phyloP scores from a whole-genome alignment of 1,140 invertebrate species.

The Heliconius melpomene region DNA sequence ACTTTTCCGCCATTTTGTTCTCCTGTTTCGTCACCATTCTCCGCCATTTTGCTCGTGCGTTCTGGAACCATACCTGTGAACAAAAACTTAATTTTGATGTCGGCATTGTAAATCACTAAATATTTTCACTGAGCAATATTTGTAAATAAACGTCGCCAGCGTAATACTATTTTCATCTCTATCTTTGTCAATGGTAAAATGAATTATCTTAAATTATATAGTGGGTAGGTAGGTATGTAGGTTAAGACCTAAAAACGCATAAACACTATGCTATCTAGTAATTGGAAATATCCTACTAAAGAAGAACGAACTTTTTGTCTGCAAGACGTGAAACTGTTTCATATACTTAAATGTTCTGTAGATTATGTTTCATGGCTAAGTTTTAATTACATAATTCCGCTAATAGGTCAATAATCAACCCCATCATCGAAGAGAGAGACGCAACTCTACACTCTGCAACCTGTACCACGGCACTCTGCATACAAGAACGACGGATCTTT shows the following conservation, averaged over 20 bases:
- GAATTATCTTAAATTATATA: no score
- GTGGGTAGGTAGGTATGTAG: no score
- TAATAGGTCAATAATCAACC: background rate
- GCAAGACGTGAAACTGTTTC: background rate
- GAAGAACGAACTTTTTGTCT: background rate
- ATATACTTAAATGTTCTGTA: background rate
- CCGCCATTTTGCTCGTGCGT: constrained; percentile 98
- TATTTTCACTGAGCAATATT: constrained; percentile 37
- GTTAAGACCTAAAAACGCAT: no score
- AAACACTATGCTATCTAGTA: constrained; percentile 25
- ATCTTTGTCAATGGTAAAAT: no score
- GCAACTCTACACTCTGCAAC: constrained; percentile 14
- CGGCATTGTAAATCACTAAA: constrained; percentile 50
- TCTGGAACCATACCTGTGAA: constrained; percentile 99
- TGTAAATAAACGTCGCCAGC: constrained; percentile 49
- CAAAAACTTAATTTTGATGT: constrained; percentile 67
- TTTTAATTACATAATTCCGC: background rate
- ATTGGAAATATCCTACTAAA: background rate
- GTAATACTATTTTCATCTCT: constrained; percentile 38
- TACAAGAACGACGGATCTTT: constrained; percentile 31
- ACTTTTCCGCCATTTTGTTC: constrained; percentile 86
- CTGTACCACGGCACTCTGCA: constrained; percentile 17
- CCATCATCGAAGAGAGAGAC: constrained; percentile 18
- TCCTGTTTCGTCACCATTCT: constrained; percentile 94
- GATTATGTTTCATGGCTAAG: background rate